Percentiles rank a stretch among this genome's conserved stretches.
Evolutionary conservation across 2,888 invertebrate genomes (phyloP).

Genomic region (Lampropteryx suffumata): DNA sequence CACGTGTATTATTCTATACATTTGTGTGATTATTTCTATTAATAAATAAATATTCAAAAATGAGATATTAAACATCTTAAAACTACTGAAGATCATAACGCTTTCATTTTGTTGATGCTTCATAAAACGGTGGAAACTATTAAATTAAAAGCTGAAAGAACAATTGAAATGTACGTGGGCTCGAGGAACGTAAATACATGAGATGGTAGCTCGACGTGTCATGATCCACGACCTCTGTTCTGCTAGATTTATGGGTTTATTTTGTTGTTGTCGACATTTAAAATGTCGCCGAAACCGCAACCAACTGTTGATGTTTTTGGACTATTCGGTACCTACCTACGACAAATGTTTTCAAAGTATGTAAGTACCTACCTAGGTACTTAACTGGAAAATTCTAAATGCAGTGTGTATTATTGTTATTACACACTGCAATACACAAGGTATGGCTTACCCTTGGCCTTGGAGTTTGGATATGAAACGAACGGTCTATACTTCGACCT

Average conservation of each 20-base stretch:
- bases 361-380: too few relatives aligned
- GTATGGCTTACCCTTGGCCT: conserved; percentile 9
- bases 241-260: conserved; percentile 42
- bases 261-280: conserved; percentile 35
- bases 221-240: conserved; percentile 38
- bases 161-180: conserved; percentile 39
- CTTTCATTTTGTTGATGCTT: conserved; percentile 38
- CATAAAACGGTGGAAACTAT: conserved; percentile 42
- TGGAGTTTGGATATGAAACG: conserved; percentile 1
- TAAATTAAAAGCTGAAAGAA: conserved; percentile 42
- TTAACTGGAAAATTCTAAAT: too few relatives aligned
- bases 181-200: conserved; percentile 40
- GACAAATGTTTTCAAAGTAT: too few relatives aligned
- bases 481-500: not conserved
- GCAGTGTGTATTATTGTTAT: too few relatives aligned
- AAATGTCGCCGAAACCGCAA: conserved; percentile 32
- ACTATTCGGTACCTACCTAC: not conserved
- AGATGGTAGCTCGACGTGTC: conserved; percentile 24
- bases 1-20: too few relatives aligned
- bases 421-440: too few relatives aligned
- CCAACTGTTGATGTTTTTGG: conserved; percentile 20
- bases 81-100: conserved; percentile 31
- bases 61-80: conserved; percentile 18
- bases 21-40: too few relatives aligned
- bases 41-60: conserved; percentile 13